These are phyloP conservation scores for Archilochus colubris DNA, from an alignment of 2,113 vertebrate genomes.

Conservation along the genomic window DNA sequence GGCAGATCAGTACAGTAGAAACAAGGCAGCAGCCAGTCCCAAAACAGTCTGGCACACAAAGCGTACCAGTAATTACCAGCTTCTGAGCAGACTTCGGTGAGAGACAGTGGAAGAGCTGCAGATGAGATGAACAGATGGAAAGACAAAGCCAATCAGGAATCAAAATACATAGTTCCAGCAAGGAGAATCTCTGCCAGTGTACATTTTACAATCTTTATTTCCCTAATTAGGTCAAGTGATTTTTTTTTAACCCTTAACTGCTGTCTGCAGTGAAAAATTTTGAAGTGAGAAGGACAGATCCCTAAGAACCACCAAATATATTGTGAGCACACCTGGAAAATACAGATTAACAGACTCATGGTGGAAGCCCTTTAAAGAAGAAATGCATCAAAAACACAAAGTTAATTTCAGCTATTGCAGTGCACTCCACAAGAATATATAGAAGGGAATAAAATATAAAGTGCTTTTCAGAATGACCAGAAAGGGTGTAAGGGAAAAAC, in stretches of 20 bases:
- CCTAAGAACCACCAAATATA: neutral
- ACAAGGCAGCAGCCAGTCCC: constrained; percentile 14
- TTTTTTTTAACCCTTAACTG: neutral
- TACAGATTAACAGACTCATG: neutral
- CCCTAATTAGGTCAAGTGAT: neutral
- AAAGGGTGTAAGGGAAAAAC: neutral
- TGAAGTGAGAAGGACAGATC: neutral
- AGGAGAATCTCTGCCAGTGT: neutral
- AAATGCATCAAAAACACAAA: neutral
- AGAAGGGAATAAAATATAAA: neutral
- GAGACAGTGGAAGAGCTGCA: constrained; percentile 15
- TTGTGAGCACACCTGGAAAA: neutral
- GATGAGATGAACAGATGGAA: constrained; percentile 50
- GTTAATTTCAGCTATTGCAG: neutral
- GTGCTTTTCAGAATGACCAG: neutral
- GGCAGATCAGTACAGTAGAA: neutral
- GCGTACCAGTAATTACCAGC: constrained; percentile 13
- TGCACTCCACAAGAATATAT: neutral
- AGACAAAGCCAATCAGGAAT: constrained; percentile 39
- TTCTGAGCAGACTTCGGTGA: neutral
- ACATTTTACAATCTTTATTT: neutral
- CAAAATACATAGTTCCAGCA: neutral
- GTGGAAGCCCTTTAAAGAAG: neutral
- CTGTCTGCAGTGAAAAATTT: neutral
- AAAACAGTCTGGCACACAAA: neutral